Conservation (phyloP, 2,797 vertebrate genomes). For the Rhabdomys pumilio region DNA sequence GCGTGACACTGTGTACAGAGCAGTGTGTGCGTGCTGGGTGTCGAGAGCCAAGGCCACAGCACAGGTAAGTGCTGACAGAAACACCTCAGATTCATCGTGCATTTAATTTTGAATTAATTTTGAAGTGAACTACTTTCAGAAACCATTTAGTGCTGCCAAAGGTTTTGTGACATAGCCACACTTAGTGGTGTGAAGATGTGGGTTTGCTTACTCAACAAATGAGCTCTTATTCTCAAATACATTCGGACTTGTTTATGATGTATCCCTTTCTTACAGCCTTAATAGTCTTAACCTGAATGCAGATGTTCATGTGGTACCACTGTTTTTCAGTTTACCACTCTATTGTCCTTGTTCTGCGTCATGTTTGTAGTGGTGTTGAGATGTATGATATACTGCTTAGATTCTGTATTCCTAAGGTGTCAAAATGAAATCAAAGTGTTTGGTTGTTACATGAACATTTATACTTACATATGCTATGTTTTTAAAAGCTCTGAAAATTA, state of each 20-base stretch:
- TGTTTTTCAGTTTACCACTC: conserved; percentile 18
- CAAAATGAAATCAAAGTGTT: neutral
- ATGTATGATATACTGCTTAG: neutral
- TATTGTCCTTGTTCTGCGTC: neutral
- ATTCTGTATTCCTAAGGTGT: conserved; percentile 16
- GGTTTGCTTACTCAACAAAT: neutral
- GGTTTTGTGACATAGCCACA: neutral
- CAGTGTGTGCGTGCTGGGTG: no score
- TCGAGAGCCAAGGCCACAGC: neutral
- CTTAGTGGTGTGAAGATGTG: neutral
- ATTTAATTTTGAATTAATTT: neutral
- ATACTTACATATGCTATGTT: neutral
- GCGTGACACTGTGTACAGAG: no score
- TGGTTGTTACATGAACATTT: conserved; percentile 12
- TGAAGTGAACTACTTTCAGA: neutral
- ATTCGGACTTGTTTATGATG: conserved; percentile 46
- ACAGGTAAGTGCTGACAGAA: neutral
- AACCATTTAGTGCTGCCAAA: neutral
- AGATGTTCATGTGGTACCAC: conserved; percentile 30
- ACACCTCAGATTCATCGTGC: neutral
- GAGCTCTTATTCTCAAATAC: conserved; percentile 36
- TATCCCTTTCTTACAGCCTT: conserved; percentile 31
- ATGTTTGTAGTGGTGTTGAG: neutral
- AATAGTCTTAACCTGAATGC: conserved; percentile 34
- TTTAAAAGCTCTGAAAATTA: conserved; percentile 24